These are phyloP conservation scores for Diadromus collaris DNA, from an alignment of 2,888 invertebrate species.

Conservation along the genomic window DNA sequence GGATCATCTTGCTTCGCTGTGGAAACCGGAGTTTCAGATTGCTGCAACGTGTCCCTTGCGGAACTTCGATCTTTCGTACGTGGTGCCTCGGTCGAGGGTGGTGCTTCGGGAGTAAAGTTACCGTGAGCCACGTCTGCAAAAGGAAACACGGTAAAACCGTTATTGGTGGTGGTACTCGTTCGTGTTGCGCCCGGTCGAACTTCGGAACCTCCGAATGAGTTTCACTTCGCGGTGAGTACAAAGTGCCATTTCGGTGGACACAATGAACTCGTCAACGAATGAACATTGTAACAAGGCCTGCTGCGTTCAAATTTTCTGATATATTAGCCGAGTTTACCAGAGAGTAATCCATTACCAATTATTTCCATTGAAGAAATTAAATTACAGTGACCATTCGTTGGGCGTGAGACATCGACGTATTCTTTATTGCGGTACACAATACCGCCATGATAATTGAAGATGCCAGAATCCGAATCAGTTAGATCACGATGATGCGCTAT, in stretches of 20 bases:
- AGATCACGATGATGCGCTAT: no score
- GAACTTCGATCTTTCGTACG: constrained; percentile 74
- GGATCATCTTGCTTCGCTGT: constrained; percentile 81
- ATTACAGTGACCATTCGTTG: no score
- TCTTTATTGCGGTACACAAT: no score
- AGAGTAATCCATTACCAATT: background rate
- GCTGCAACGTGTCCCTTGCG: constrained; percentile 73
- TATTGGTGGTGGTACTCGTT: constrained; percentile 19
- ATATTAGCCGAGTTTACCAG: background rate
- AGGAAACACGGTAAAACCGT: constrained; percentile 33
- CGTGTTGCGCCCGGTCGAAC: background rate
- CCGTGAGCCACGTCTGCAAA: constrained; percentile 82
- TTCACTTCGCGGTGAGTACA: background rate
- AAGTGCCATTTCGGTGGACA: background rate
- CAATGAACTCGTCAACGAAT: constrained; percentile 12
- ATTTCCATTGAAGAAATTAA: background rate
- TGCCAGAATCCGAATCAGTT: no score
- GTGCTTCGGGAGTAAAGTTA: constrained; percentile 82
- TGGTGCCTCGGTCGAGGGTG: constrained; percentile 78
- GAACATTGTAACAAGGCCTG: background rate
- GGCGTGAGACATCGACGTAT: no score
- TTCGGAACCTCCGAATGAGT: constrained; percentile 1
- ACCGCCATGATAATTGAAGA: no score
- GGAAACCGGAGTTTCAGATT: constrained; percentile 78
- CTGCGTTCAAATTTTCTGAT: background rate